Conservation (phyloP, 2,113 vertebrate species). For the Anthoscopus minutus region DNA sequence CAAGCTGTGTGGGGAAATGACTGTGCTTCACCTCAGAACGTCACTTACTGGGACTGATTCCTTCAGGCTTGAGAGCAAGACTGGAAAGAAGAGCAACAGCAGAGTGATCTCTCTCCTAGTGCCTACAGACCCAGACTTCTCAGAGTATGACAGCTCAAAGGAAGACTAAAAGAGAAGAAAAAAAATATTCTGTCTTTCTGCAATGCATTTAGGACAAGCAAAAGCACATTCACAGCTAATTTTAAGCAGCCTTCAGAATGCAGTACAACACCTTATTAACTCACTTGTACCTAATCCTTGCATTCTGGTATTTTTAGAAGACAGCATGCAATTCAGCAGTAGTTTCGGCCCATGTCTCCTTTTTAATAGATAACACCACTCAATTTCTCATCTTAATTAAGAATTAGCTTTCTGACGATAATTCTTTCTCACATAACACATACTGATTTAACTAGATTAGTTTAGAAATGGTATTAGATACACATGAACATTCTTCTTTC, state of each 20-base stretch:
- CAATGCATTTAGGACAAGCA: constrained; percentile 17
- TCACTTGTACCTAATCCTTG: constrained; percentile 15
- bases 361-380: neutral
- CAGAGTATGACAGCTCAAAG: neutral
- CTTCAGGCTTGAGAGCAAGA: neutral
- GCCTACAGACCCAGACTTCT: neutral
- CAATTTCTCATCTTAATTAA: neutral
- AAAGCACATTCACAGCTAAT: constrained; percentile 28
- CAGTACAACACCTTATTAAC: constrained; percentile 14
- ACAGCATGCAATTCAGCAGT: constrained; percentile 1
- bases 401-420: neutral
- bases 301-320: constrained; percentile 45
- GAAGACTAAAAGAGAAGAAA: neutral
- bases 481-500: neutral
- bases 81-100: neutral
- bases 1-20: neutral
- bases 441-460: neutral
- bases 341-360: neutral
- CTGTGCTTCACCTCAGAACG: neutral
- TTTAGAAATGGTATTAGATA: neutral
- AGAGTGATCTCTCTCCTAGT: neutral
- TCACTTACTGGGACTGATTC: neutral
- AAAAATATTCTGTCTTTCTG: neutral
- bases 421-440: neutral
- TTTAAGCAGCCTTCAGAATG: constrained; percentile 39